A percentile compares a stretch with the other conserved stretches of the same genome.
These are phyloP conservation scores for Dendrocincla fuliginosa DNA, from an alignment of 2,797 vertebrate species.

Conservation along the genomic window DNA sequence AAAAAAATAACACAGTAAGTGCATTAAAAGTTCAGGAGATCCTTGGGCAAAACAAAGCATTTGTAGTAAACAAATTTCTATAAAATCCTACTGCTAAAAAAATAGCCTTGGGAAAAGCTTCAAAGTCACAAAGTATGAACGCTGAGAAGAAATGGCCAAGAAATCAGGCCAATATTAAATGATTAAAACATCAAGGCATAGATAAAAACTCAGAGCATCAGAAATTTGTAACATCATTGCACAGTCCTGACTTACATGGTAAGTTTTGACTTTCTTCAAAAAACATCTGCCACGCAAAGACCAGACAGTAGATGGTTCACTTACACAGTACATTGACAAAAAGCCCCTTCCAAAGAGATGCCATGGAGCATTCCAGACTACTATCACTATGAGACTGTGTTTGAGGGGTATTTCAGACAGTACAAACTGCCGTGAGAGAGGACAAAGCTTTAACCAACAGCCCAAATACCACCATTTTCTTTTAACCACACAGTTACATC, in stretches of 20 bases:
- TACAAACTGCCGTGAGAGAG: not conserved
- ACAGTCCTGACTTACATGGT: accelerated
- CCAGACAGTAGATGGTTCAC: not conserved
- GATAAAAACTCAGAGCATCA: not conserved
- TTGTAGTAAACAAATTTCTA: not conserved
- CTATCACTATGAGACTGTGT: not conserved
- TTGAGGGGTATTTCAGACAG: not conserved
- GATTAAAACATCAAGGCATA: not conserved
- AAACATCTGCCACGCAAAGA: not conserved
- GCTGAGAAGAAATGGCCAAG: not conserved
- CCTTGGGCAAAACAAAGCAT: not conserved
- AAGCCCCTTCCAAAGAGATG: not conserved
- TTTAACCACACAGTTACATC: not conserved
- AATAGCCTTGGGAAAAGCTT: not conserved
- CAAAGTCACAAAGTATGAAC: not conserved
- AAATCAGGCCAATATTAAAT: not conserved
- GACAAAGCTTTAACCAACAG: not conserved
- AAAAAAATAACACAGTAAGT: not conserved
- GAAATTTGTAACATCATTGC: not conserved
- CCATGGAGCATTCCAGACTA: not conserved
- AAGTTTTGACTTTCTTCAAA: not conserved
- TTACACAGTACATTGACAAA: not conserved
- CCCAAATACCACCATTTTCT: not conserved
- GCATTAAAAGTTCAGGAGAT: not conserved
- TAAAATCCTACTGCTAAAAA: not conserved